Conservation (phyloP, 1,140 invertebrate species). For the Chymomyza costata region DNA sequence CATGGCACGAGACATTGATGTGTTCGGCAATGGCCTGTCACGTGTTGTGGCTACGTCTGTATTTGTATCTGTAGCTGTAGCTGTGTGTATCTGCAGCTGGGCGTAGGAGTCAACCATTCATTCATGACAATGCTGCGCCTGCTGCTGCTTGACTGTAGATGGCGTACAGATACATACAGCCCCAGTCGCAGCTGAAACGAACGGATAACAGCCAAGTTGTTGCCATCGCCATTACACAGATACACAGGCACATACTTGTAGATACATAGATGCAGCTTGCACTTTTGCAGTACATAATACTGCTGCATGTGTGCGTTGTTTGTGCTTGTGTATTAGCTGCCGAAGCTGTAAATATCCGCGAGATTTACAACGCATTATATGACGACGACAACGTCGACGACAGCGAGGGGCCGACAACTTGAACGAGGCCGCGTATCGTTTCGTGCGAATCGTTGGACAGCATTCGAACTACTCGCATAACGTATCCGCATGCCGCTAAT, state of each 20-base stretch:
- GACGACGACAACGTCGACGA: constrained; percentile 13
- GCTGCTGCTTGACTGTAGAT: constrained; percentile 20
- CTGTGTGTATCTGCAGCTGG: constrained; percentile 1
- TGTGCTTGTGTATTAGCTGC: constrained; percentile 47
- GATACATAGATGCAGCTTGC: constrained; percentile 17
- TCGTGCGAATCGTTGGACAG: constrained; percentile 28
- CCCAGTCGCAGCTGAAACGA: not conserved
- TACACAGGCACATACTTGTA: constrained; percentile 8
- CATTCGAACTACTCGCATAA: constrained; percentile 47
- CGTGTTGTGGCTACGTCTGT: constrained; percentile 16
- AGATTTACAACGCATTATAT: constrained; percentile 59
- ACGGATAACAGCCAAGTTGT: not conserved
- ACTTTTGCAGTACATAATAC: constrained; percentile 14
- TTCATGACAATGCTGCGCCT: not conserved
- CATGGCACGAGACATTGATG: constrained; percentile 54
- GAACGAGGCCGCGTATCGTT: constrained; percentile 38
- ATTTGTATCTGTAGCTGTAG: constrained; percentile 17
- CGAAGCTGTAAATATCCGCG: constrained; percentile 70
- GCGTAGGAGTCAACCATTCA: constrained; percentile 24
- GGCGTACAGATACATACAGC: constrained; percentile 21
- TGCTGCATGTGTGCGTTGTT: not conserved
- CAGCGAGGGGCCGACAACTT: constrained; percentile 7
- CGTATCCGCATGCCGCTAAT: constrained; percentile 45
- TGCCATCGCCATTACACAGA: not conserved
- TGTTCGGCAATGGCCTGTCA: constrained; percentile 9